Conservation (phyloP, 2,797 vertebrate species). For the Glyptemys insculpta region DNA sequence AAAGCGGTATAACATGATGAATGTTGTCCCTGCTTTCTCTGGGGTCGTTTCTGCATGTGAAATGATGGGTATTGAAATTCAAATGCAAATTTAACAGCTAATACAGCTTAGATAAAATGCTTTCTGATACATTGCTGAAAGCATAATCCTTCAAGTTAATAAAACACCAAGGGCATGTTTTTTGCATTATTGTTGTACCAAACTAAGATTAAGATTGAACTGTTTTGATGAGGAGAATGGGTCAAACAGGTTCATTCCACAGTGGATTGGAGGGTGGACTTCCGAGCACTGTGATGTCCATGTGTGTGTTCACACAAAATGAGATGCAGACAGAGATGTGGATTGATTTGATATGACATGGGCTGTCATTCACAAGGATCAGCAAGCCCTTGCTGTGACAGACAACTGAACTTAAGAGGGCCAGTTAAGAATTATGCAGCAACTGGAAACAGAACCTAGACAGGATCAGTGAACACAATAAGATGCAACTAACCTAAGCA, state of each 20-base stretch:
- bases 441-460: neutral
- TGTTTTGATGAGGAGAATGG: neutral
- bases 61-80: constrained; percentile 68
- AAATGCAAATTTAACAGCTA: constrained; percentile 54
- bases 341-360: neutral
- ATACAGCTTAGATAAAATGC: constrained; percentile 59
- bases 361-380: neutral
- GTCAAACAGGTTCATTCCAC: neutral
- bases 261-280: neutral
- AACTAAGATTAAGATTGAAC: neutral
- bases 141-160: constrained; percentile 70
- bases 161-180: constrained; percentile 26
- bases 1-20: constrained; percentile 53
- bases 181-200: constrained; percentile 26
- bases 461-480: neutral
- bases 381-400: neutral
- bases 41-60: constrained; percentile 63
- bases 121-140: constrained; percentile 66
- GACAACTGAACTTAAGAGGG: neutral
- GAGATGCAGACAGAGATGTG: rapidly evolving
- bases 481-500: neutral
- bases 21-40: neutral
- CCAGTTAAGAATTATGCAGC: neutral
- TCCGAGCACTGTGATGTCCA: neutral
- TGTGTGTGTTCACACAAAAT: rapidly evolving